Evolutionary conservation across 1,140 invertebrate genomes (phyloP).

Genomic region (Cyphomyrmex costatus): DNA sequence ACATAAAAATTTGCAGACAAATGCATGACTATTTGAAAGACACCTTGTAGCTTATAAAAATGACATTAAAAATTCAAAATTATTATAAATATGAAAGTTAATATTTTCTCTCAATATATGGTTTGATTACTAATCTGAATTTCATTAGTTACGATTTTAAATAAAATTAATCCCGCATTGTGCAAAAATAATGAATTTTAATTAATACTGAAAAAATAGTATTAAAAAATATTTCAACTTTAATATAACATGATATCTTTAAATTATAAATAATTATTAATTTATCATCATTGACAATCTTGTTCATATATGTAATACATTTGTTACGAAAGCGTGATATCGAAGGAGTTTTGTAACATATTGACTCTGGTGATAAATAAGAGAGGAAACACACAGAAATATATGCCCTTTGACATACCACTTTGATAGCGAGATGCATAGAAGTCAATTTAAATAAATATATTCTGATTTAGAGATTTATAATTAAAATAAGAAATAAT

Average conservation of each 20-base stretch:
- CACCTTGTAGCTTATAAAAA: not conserved
- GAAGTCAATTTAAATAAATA: not conserved
- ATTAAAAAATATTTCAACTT: not conserved
- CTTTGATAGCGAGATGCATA: slow-evolving; percentile 42
- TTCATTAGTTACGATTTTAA: not conserved
- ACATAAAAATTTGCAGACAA: not conserved
- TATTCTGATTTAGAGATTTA: not conserved
- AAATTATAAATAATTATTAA: slow-evolving; percentile 6
- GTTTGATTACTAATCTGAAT: not conserved
- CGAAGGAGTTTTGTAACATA: slow-evolving; percentile 3
- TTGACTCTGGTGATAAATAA: not conserved
- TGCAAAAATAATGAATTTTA: not conserved
- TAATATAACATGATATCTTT: not conserved
- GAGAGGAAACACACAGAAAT: not conserved
- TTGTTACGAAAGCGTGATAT: not conserved
- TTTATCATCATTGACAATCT: not conserved
- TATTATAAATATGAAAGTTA: slow-evolving; percentile 20
- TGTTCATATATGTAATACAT: not conserved
- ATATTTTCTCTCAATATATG: not conserved
- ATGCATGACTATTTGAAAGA: not conserved
- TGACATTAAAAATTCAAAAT: not conserved
- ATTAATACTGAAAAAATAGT: too few species aligned
- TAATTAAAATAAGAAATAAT: not conserved
- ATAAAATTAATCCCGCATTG: not conserved
- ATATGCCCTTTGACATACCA: slow-evolving; percentile 47